phyloP scores from a whole-genome alignment of 2,113 vertebrate species.

The Chrysochloris asiatica region DNA sequence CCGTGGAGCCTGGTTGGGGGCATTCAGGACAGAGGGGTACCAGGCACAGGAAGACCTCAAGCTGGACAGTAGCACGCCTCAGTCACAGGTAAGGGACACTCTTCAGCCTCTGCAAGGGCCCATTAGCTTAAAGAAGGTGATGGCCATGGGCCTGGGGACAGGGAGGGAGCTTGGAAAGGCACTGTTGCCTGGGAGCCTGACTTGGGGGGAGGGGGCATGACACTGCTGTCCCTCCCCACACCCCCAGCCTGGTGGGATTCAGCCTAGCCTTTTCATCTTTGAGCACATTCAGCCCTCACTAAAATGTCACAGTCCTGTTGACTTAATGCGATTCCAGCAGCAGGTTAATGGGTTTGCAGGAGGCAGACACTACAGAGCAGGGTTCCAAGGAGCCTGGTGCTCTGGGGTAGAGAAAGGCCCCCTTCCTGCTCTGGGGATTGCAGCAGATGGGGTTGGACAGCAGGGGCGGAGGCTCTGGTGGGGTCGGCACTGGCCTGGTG shows the following conservation, averaged over 20 bases:
- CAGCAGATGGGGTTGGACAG: too few relatives aligned
- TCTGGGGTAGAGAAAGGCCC: not conserved
- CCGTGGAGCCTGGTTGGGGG: not conserved
- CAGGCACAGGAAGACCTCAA: fast-evolving
- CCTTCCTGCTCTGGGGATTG: not conserved
- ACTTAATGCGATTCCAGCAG: fast-evolving
- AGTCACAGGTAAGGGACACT: constrained; percentile 24
- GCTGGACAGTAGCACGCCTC: not conserved
- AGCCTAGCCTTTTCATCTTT: not conserved
- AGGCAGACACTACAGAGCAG: too few relatives aligned
- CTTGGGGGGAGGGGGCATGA: fast-evolving
- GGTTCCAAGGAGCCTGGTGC: too few relatives aligned
- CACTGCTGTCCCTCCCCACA: fast-evolving
- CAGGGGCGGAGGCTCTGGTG: fast-evolving
- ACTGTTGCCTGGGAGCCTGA: not conserved
- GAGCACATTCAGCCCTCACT: fast-evolving
- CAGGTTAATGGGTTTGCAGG: not conserved
- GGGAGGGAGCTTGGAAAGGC: fast-evolving
- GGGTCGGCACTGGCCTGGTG: not conserved
- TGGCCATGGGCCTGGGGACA: not conserved
- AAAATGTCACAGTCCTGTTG: fast-evolving
- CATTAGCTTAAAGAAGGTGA: not conserved
- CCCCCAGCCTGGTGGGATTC: not conserved
- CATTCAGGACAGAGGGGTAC: not conserved
- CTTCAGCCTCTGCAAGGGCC: not conserved